Evolutionary conservation across 2,888 invertebrate species (phyloP).

Genomic region (Macaria liturata): DNA sequence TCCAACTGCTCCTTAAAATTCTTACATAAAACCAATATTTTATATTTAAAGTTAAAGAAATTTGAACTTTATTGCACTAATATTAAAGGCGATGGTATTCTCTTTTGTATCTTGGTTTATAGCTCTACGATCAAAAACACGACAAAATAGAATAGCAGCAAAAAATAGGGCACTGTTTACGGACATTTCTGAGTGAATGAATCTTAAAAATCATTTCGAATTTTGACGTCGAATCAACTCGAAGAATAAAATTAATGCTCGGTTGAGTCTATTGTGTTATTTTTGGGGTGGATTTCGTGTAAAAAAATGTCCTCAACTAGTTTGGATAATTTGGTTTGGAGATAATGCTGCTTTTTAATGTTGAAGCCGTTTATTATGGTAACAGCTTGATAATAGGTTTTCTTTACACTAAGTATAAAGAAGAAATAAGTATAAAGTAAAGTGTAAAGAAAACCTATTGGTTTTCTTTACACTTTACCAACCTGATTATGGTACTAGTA

Average conservation of each 20-base stretch:
- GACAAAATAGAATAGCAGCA: conserved; percentile 25
- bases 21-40: conserved; percentile 14
- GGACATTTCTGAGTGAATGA: conserved; percentile 29
- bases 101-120: conserved; percentile 5
- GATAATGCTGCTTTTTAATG: too few species aligned
- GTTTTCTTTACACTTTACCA: too few species aligned
- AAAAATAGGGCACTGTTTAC: conserved; percentile 27
- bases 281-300: conserved; percentile 12
- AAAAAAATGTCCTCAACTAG: conserved; percentile 2
- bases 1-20: conserved; percentile 24
- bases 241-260: conserved; percentile 21
- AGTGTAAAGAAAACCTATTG: too few species aligned
- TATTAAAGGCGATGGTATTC: background rate
- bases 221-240: conserved; percentile 23
- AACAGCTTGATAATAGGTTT: too few species aligned
- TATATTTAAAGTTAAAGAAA: background rate
- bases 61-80: conserved; percentile 4
- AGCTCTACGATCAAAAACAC: conserved; percentile 16
- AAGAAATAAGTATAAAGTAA: too few species aligned
- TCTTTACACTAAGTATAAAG: too few species aligned
- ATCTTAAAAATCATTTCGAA: conserved; percentile 21
- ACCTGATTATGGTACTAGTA: too few species aligned
- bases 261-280: conserved; percentile 20
- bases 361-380: too few species aligned
- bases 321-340: too few species aligned